These are phyloP conservation scores for Spisula subtruncata DNA, from an alignment of 2,888 invertebrate species.

Conservation along the genomic window DNA sequence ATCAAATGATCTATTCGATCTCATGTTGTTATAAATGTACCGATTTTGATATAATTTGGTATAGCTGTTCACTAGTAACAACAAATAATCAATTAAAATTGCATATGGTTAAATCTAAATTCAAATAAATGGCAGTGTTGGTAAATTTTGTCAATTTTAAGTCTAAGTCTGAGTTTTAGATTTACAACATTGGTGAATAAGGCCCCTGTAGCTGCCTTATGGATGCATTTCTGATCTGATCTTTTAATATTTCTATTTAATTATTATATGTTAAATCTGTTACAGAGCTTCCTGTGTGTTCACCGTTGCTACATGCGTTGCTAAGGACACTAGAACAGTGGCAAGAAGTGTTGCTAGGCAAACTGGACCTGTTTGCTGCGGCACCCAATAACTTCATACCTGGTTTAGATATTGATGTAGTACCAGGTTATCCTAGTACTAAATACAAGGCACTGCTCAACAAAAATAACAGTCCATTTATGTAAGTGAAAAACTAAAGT, in stretches of 20 bases:
- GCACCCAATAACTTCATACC: slow-evolving; percentile 96
- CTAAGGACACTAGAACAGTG: slow-evolving; percentile 95
- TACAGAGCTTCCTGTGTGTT: slow-evolving; percentile 96
- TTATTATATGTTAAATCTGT: not conserved
- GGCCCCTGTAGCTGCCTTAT: too few species aligned
- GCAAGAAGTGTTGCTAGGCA: slow-evolving; percentile 94
- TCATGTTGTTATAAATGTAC: too few species aligned
- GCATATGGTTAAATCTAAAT: too few species aligned
- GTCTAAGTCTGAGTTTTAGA: too few species aligned
- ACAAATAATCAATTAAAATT: too few species aligned
- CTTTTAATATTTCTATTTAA: not conserved
- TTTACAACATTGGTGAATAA: too few species aligned
- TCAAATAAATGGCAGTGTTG: too few species aligned
- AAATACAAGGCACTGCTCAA: slow-evolving; percentile 97
- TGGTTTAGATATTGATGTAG: slow-evolving; percentile 92
- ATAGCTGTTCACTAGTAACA: too few species aligned
- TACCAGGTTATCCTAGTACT: slow-evolving; percentile 92
- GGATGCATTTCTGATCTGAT: too few species aligned
- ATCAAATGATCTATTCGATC: too few species aligned
- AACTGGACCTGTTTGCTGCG: slow-evolving; percentile 91
- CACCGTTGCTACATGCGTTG: slow-evolving; percentile 96
- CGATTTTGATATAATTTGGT: too few species aligned
- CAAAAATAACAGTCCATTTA: slow-evolving; percentile 98
- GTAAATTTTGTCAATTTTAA: too few species aligned
- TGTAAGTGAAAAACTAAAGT: slow-evolving; percentile 89